Percentiles rank a stretch among this genome's conserved stretches.
Evolutionary conservation across 2,888 invertebrate species (phyloP).

Genomic region (Xestia c-nigrum): DNA sequence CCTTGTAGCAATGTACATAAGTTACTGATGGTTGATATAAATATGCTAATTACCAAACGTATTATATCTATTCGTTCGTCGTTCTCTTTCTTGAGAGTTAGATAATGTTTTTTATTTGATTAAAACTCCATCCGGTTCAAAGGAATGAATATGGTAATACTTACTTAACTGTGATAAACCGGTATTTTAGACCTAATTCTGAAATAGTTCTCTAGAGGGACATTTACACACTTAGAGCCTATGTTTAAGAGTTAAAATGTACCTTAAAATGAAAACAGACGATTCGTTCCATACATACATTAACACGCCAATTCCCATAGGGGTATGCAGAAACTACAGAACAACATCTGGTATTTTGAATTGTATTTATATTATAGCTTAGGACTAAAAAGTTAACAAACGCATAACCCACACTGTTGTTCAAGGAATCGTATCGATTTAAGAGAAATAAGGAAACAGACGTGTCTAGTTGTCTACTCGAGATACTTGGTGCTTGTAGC

Average conservation of each 20-base stretch:
- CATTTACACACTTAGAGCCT: slow-evolving; percentile 7
- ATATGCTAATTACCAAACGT: background rate
- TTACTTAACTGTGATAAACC: slow-evolving; percentile 34
- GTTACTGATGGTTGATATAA: no score
- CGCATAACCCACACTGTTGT: no score
- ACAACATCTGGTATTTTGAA: no score
- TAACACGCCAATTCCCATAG: background rate
- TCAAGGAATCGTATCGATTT: no score
- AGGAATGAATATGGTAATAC: slow-evolving; percentile 42
- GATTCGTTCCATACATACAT: background rate
- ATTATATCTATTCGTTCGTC: background rate
- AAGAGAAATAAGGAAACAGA: no score
- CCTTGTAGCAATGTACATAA: no score
- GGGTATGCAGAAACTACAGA: background rate
- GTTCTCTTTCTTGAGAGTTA: slow-evolving; percentile 17
- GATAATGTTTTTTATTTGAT: slow-evolving; percentile 17
- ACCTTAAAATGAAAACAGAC: slow-evolving; percentile 21
- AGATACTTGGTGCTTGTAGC: no score
- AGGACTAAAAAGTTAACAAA: no score
- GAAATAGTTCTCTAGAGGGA: slow-evolving; percentile 30
- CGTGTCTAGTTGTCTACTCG: no score
- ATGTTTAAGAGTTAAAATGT: slow-evolving; percentile 9
- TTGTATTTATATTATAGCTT: no score
- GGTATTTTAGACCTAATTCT: slow-evolving; percentile 35
- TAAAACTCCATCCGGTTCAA: slow-evolving; percentile 20